Conservation (phyloP, 2,113 vertebrate genomes). For the Castor canadensis region DNA sequence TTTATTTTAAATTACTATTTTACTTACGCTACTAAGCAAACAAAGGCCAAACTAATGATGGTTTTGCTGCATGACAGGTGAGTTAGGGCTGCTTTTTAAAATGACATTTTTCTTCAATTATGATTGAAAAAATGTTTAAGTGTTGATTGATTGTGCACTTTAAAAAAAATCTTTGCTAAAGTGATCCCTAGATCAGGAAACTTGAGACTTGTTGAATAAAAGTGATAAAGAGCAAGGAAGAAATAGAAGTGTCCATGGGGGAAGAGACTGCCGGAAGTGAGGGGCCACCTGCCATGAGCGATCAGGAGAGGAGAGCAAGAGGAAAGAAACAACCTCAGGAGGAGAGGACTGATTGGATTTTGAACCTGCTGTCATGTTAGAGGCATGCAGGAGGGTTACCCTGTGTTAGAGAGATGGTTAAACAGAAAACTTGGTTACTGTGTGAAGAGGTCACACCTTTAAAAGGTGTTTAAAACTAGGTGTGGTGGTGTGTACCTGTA, state of each 20-base stretch:
- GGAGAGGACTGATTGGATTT: background rate
- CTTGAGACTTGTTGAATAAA: background rate
- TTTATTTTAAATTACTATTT: constrained; percentile 41
- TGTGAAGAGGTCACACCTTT: background rate
- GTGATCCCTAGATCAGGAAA: background rate
- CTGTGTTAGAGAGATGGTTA: background rate
- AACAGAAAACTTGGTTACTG: background rate
- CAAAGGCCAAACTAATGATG: background rate
- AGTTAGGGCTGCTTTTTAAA: background rate
- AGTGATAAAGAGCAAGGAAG: background rate
- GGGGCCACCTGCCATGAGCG: background rate
- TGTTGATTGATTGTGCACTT: background rate
- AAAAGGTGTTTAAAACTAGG: no score
- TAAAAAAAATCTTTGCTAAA: background rate
- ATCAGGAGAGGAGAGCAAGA: background rate
- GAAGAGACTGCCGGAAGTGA: background rate
- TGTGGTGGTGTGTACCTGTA: no score
- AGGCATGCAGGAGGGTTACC: background rate
- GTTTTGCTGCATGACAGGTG: background rate
- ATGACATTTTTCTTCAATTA: background rate
- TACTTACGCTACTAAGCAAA: background rate
- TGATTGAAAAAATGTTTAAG: background rate
- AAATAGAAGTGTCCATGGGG: background rate
- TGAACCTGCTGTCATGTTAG: no score
- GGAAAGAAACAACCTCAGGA: background rate